Evolutionary conservation across 2,113 vertebrate species (phyloP), one percentile per base, ranked within the genome.

Genomic region (Sander lucioperca): DNA sequence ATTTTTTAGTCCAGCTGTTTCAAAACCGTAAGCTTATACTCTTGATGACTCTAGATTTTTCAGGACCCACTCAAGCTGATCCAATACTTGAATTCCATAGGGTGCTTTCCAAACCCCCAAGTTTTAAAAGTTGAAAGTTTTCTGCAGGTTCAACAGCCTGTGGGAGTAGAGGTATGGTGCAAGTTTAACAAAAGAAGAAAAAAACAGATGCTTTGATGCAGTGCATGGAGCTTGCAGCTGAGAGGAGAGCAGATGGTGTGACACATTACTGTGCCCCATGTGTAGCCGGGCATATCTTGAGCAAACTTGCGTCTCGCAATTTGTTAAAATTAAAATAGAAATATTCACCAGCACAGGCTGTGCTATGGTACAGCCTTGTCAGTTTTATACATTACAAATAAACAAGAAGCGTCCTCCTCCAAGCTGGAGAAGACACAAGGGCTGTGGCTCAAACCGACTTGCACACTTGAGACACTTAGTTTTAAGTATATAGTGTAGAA

Each of bases 181-280:
- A 53, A n/a, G 50, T 48, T 64, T 59, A 25, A 58, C 19, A 53
- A 67, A 70, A 58, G 4, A 18, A n/a, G 48, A 13, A 25, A 27
- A 27, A 36, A 48, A 57, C n/a, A 23, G 15, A 23, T 48, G 33
- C 71, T 59, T 59, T 70, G 14, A 68, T 72, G 21, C 59, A 27
- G 65, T 19, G 53, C 36, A 43, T 25, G 9, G 33, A 21, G 39
- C 39, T 54, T 78, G 58, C 25, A 68, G 79, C 48, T 30, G 80
- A 65, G 58, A 36, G 25, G n/a, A 25, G 58, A 75, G 18, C 80
- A 87, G 66, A 83, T 87, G 85, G 71, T 72, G 74, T 64, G 65
- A 66, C 77, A 74, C 71, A 62, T 75, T 62, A 61, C 36, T 53
- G 50, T 75, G 50, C 74, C 56, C 79, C 72, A 54, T 57, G 74